Evolutionary conservation across 2,113 vertebrate species (phyloP).

Genomic region (Ursus arctos): DNA sequence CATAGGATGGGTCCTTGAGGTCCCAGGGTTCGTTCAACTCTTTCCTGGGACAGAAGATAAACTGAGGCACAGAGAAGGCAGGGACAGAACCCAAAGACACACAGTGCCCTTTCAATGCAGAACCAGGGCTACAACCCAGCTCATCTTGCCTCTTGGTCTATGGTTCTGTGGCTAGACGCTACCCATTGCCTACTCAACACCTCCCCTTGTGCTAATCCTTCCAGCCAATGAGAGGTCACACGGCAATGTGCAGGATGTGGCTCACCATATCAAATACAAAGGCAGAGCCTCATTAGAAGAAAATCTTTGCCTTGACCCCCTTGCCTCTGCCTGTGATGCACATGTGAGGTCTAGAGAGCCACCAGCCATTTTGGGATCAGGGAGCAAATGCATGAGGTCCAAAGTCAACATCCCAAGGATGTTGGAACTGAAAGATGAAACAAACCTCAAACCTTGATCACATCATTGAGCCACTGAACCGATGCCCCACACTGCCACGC

Average conservation of each 20-base stretch:
- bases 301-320: background rate
- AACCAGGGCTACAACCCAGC: background rate
- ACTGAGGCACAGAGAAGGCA: background rate
- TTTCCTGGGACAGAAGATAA: background rate
- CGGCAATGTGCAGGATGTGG: background rate
- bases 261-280: background rate
- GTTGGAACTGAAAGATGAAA: background rate
- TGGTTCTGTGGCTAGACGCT: background rate
- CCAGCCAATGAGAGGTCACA: background rate
- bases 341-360: background rate
- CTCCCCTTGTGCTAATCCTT: background rate
- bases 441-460: background rate
- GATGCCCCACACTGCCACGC: background rate
- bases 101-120: background rate
- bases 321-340: background rate
- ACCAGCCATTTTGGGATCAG: slow-evolving; percentile 20
- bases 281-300: background rate
- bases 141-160: background rate
- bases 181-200: background rate
- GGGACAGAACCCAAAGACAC: background rate
- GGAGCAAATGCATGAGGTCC: background rate
- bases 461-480: background rate
- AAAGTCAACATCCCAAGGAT: background rate
- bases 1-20: background rate
- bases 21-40: background rate